Conservation (phyloP, 2,113 vertebrate species). For the Elgaria multicarinata region DNA sequence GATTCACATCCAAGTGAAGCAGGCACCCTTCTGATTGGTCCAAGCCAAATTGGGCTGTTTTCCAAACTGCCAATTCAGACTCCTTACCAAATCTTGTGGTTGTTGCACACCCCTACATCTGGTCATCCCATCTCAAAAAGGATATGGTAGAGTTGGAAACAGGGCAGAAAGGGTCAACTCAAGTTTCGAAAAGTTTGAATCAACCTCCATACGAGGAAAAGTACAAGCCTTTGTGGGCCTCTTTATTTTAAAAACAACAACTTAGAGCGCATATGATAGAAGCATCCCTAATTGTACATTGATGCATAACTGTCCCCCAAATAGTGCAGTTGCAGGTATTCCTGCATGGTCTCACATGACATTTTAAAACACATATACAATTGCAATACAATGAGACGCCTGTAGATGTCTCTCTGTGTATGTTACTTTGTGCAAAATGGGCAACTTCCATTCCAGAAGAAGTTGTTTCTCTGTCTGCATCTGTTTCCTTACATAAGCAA, state of each 20-base stretch:
- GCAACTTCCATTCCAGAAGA: neutral
- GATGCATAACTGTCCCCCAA: neutral
- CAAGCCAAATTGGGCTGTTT: no score
- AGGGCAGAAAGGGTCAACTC: neutral
- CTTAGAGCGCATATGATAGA: neutral
- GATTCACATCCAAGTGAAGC: no score
- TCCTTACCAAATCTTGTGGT: no score
- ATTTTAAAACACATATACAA: neutral
- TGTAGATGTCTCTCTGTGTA: conserved; percentile 13
- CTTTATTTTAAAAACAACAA: no score
- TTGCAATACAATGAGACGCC: neutral
- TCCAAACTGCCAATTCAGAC: no score
- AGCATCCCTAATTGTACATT: neutral
- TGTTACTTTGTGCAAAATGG: neutral
- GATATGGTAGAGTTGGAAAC: neutral
- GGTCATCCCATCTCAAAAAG: neutral
- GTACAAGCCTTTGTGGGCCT: neutral
- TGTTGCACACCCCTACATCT: neutral
- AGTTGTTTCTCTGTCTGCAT: conserved; percentile 9
- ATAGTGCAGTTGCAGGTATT: neutral
- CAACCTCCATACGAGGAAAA: neutral
- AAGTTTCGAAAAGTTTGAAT: no score
- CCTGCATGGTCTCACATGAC: neutral
- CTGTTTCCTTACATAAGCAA: conserved; percentile 8
- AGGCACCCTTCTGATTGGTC: no score